Conservation (phyloP, 2,113 vertebrate genomes). For the Daubentonia madagascariensis region DNA sequence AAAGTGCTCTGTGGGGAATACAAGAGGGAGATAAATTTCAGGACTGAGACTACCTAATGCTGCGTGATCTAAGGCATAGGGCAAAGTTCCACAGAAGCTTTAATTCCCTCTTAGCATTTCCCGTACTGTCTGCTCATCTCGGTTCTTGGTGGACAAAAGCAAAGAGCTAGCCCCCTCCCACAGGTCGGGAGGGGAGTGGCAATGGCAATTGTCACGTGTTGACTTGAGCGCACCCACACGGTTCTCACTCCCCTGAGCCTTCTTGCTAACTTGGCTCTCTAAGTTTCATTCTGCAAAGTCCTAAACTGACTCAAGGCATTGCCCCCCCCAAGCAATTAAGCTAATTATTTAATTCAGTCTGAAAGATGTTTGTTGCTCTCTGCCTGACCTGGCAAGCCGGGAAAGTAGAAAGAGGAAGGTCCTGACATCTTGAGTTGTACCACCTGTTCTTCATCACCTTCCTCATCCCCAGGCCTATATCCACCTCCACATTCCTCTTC, state of each 20-base stretch:
- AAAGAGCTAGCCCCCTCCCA: not conserved
- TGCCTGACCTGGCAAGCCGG: not conserved
- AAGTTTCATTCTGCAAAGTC: not conserved
- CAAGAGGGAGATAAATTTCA: not conserved
- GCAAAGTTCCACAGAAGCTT: not conserved
- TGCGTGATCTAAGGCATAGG: not conserved
- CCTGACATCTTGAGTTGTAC: not conserved
- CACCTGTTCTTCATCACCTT: not conserved
- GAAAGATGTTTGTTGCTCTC: not conserved
- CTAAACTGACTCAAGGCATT: too few relatives aligned
- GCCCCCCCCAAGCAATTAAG: not conserved
- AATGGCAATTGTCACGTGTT: not conserved
- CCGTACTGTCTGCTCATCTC: not conserved
- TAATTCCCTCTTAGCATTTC: not conserved
- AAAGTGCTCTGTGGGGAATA: not conserved
- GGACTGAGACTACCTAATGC: not conserved
- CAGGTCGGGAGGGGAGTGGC: not conserved
- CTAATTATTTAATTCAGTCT: not conserved
- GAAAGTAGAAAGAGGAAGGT: not conserved
- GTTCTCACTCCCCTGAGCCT: not conserved
- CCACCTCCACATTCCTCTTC: not conserved
- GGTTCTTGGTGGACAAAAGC: not conserved
- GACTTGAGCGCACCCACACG: accelerated
- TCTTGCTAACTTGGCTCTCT: not conserved
- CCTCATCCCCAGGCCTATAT: not conserved